Percentiles rank a stretch among this genome's conserved stretches.
Conservation (phyloP, 2,113 vertebrate species). For the Isichthys henryi region DNA sequence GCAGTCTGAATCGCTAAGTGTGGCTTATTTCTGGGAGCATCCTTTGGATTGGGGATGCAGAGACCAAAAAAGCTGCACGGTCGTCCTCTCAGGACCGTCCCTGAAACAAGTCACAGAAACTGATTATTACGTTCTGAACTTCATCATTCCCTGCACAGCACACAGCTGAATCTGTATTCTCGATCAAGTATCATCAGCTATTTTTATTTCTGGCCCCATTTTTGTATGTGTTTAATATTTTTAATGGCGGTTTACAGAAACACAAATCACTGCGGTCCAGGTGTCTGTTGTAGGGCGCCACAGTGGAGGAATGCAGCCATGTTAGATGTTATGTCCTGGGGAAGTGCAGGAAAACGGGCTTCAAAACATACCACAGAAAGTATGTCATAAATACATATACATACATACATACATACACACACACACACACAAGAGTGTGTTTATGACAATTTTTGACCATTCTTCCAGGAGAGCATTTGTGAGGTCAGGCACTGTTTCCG, state of each 20-base stretch:
- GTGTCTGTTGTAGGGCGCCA: not conserved
- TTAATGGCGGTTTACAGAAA: not conserved
- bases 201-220: not conserved
- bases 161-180: not conserved
- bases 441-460: no score
- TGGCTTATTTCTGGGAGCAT: not conserved
- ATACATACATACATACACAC: no score
- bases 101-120: not conserved
- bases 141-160: not conserved
- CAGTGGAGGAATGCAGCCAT: not conserved
- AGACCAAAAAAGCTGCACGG: not conserved
- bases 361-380: no score
- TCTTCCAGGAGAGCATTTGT: no score
- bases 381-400: no score
- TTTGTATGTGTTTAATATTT: not conserved
- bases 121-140: not conserved
- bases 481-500: no score
- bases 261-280: not conserved
- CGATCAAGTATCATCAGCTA: not conserved
- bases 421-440: no score
- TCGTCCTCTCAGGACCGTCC: not conserved
- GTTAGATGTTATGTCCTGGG: not conserved
- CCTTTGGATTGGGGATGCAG: not conserved
- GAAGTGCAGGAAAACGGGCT: no score
- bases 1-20: not conserved